These are phyloP conservation scores for Macrotis lagotis DNA, from an alignment of 2,113 vertebrate genomes.

Conservation along the genomic window DNA sequence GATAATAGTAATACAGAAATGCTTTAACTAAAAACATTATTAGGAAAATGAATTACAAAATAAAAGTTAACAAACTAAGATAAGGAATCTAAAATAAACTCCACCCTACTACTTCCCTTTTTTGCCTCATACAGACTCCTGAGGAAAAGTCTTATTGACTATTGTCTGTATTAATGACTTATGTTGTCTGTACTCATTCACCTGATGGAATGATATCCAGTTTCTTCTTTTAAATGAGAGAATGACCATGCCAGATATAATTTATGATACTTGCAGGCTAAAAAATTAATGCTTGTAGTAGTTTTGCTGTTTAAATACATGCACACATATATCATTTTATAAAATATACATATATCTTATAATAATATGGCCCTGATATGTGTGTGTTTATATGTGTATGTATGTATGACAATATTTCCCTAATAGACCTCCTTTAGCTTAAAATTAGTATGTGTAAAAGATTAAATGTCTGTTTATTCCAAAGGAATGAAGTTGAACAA, in stretches of 20 bases:
- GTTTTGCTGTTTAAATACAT: too few relatives aligned
- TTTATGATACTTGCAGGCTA: neutral
- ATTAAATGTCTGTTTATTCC: too few relatives aligned
- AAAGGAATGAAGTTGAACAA: too few relatives aligned
- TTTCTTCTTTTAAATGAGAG: neutral
- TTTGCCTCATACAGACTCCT: neutral
- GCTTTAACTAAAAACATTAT: neutral
- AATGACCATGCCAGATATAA: neutral
- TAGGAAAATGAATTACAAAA: neutral
- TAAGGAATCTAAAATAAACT: neutral
- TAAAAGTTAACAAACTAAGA: neutral
- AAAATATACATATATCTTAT: too few relatives aligned
- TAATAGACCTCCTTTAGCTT: neutral
- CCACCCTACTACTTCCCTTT: neutral
- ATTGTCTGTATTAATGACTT: neutral
- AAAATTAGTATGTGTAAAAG: neutral
- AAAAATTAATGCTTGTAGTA: neutral
- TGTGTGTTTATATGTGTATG: neutral
- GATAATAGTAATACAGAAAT: neutral
- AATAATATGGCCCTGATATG: too few relatives aligned
- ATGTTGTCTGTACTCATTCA: neutral
- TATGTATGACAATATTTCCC: neutral
- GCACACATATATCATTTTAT: too few relatives aligned
- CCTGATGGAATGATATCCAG: too few relatives aligned
- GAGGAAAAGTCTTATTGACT: too few relatives aligned